Evolutionary conservation across 2,888 invertebrate species (phyloP).

Genomic region (Platycheirus rosarum): DNA sequence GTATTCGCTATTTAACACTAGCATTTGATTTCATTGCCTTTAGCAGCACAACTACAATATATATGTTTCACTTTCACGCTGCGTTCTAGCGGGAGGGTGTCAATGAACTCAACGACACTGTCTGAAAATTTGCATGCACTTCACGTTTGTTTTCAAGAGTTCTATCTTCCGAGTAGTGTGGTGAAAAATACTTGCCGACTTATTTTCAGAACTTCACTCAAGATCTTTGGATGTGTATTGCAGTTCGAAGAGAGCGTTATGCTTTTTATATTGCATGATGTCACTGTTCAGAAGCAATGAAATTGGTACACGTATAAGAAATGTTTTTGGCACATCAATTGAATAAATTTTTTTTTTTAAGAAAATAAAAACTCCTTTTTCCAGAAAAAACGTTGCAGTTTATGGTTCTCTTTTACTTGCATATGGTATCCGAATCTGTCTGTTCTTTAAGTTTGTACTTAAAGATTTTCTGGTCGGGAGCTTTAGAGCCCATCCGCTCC

Average conservation of each 20-base stretch:
- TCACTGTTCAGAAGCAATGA: conserved; percentile 25
- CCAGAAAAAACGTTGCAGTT: too few species aligned
- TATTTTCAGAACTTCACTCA: conserved; percentile 52
- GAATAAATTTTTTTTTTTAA: too few species aligned
- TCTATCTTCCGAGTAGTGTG: background rate
- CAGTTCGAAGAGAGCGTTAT: background rate
- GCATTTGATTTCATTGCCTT: conserved; percentile 51
- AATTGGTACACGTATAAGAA: conserved; percentile 7
- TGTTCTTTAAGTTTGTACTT: too few species aligned
- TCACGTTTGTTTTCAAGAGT: conserved; percentile 26
- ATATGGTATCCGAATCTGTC: too few species aligned
- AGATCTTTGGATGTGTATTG: conserved; percentile 2
- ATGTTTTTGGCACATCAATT: conserved; percentile 48
- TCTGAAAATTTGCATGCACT: conserved; percentile 49
- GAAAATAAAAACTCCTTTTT: too few species aligned
- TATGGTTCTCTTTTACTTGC: too few species aligned
- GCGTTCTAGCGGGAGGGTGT: conserved; percentile 56
- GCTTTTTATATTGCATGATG: conserved; percentile 40
- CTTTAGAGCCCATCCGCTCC: too few species aligned
- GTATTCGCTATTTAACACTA: conserved; percentile 36
- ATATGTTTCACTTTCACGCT: conserved; percentile 49
- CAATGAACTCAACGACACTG: conserved; percentile 60
- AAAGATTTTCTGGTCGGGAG: too few species aligned
- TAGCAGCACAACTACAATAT: conserved; percentile 16
- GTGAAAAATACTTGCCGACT: background rate